Evolutionary conservation across 92 coral and sea anemone species (phyloP), one percentile per base, ranked within the genome.

Genomic region (Scolanthus callimorphus): DNA sequence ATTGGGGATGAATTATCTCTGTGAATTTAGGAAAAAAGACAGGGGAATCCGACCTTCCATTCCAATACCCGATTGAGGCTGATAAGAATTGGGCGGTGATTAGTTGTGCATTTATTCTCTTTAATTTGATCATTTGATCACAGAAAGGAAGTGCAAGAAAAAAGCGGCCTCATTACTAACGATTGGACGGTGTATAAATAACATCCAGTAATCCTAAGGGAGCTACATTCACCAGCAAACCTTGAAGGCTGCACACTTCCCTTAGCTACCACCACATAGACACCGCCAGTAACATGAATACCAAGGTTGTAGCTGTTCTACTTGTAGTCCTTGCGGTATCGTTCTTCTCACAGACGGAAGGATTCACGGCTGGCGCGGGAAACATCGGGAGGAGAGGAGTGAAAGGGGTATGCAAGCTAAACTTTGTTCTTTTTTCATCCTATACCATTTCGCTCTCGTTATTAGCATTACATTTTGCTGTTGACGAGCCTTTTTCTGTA

Each of bases 361-460:
- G 67, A 9, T 78, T 78, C 27, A 78, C 85, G 3, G 85, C 85
- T 0, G 85, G 85, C 9, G 84, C 84, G 9, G 84, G 84, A 48
- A 78, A 78, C 22, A 78, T 78, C 6, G 84, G 84, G 10, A 46
- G 65, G 56, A 13, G 75, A 45, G 64, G 49, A 20, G 1, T n/a
- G n/a, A n/a, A n/a, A n/a, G n/a, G n/a, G n/a, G n/a, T n/a, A n/a
- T n/a, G n/a, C n/a, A n/a, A n/a, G n/a, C n/a, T n/a, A n/a, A n/a
- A n/a, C n/a, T n/a, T n/a, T n/a, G n/a, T n/a, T n/a, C n/a, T n/a
- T n/a, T n/a, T n/a, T n/a, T n/a, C n/a, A n/a, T n/a, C n/a, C n/a
- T n/a, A n/a, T n/a, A n/a, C n/a, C n/a, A n/a, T n/a, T n/a, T n/a
- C n/a, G n/a, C n/a, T n/a, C n/a, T n/a, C n/a, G n/a, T n/a, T n/a